Percentiles rank a stretch among this genome's conserved stretches.
Conservation (phyloP, 35 echinoderm and acorn worm species). For the Diadema setosum region DNA sequence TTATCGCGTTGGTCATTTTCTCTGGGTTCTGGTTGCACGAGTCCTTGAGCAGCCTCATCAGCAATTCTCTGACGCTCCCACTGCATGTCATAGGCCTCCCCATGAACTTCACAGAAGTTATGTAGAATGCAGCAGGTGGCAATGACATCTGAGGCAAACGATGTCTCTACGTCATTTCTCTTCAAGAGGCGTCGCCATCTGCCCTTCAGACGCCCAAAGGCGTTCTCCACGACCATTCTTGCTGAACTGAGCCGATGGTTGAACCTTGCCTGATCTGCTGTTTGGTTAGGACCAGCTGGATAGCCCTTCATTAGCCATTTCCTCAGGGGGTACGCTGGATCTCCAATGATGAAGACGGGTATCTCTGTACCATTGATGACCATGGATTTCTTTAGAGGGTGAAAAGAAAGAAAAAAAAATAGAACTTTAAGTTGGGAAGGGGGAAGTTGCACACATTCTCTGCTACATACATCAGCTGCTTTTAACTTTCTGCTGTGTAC, state of each 20-base stretch:
- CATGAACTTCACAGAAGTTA: constrained; percentile 45
- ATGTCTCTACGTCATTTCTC: constrained; percentile 29
- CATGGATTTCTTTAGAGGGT: not conserved
- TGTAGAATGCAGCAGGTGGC: constrained; percentile 52
- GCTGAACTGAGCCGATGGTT: constrained; percentile 41
- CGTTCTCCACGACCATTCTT: constrained; percentile 58
- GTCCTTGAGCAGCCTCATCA: not conserved
- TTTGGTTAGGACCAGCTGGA: not conserved
- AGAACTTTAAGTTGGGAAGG: not conserved
- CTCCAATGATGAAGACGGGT: constrained; percentile 22
- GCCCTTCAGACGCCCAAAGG: constrained; percentile 67
- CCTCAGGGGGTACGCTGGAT: constrained; percentile 57
- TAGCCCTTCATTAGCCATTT: constrained; percentile 60
- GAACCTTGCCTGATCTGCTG: not conserved
- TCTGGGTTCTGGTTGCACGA: too few relatives aligned
- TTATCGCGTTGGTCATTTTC: too few relatives aligned
- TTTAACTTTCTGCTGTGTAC: not conserved
- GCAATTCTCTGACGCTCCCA: not conserved
- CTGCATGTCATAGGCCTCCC: not conserved
- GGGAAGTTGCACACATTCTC: not conserved
- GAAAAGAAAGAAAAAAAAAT: not conserved
- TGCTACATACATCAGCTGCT: not conserved
- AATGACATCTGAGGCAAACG: not conserved
- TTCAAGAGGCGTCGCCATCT: constrained; percentile 56
- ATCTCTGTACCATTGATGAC: constrained; percentile 28